Evolutionary conservation across 92 coral and sea anemone genomes (phyloP).

Genomic region (Epizoanthus fatuus): DNA sequence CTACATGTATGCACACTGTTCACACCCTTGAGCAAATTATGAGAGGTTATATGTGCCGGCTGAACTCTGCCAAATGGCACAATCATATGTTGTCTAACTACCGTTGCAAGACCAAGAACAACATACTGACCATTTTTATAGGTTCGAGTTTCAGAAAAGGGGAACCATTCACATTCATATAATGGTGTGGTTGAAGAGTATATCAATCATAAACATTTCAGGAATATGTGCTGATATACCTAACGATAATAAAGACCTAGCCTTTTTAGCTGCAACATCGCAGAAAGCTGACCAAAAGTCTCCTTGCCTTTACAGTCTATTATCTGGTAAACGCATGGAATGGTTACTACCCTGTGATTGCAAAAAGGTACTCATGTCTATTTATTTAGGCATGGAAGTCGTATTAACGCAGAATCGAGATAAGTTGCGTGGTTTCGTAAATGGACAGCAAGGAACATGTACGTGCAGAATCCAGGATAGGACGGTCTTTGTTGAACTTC

Average conservation of each 20-base stretch:
- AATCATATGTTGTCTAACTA: neutral
- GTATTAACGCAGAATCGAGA: no score
- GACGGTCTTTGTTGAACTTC: no score
- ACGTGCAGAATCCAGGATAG: no score
- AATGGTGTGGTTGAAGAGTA: constrained; percentile 51
- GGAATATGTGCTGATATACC: constrained; percentile 54
- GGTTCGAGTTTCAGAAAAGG: constrained; percentile 55
- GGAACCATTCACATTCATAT: constrained; percentile 57
- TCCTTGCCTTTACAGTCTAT: neutral
- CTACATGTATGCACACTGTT: neutral
- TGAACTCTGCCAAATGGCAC: neutral
- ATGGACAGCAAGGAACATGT: no score
- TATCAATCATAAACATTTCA: neutral
- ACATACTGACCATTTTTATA: constrained; percentile 47
- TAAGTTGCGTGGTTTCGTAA: no score
- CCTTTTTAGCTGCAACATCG: constrained; percentile 26
- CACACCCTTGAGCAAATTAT: neutral
- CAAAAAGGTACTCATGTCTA: no score
- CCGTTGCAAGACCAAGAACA: neutral
- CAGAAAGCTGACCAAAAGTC: constrained; percentile 45
- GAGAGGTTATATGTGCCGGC: neutral
- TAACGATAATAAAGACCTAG: constrained; percentile 17
- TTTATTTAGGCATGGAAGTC: no score
- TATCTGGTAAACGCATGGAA: no score
- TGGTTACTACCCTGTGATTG: no score